Percentiles rank a stretch among this genome's conserved stretches.
phyloP scores from a whole-genome alignment of 92 coral and sea anemone genomes.

The Actinostola sp. region DNA sequence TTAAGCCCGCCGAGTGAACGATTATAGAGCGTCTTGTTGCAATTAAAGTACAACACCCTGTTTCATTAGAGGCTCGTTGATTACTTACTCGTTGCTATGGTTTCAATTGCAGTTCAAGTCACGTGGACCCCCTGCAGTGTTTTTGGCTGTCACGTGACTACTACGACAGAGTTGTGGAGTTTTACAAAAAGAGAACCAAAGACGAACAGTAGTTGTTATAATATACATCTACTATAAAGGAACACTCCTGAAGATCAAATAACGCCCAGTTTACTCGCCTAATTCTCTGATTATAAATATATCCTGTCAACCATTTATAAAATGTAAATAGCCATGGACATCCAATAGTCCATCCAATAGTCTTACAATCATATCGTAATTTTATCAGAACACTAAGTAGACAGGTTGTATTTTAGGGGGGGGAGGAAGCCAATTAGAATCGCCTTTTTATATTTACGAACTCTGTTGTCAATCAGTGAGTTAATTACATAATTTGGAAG shows the following conservation, averaged over 20 bases:
- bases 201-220: not conserved
- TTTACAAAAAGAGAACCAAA: constrained; percentile 63
- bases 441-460: not conserved
- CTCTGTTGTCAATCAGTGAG: too few relatives aligned
- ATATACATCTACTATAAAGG: not conserved
- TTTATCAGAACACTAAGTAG: too few relatives aligned
- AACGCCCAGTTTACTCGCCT: not conserved
- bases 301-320: not conserved
- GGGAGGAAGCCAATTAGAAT: not conserved
- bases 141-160: constrained; percentile 98
- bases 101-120: constrained; percentile 77
- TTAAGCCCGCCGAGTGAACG: too few relatives aligned
- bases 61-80: not conserved
- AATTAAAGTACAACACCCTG: not conserved
- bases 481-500: constrained; percentile 73
- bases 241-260: not conserved
- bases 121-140: constrained; percentile 98
- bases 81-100: not conserved
- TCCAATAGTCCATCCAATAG: not conserved
- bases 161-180: constrained; percentile 88
- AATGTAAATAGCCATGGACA: not conserved
- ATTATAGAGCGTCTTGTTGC: too few relatives aligned
- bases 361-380: too few relatives aligned
- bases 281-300: not conserved
- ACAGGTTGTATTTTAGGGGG: too few relatives aligned